These are phyloP conservation scores for Asteroscopus sphinx DNA, from an alignment of 2,888 invertebrate species.

Conservation along the genomic window DNA sequence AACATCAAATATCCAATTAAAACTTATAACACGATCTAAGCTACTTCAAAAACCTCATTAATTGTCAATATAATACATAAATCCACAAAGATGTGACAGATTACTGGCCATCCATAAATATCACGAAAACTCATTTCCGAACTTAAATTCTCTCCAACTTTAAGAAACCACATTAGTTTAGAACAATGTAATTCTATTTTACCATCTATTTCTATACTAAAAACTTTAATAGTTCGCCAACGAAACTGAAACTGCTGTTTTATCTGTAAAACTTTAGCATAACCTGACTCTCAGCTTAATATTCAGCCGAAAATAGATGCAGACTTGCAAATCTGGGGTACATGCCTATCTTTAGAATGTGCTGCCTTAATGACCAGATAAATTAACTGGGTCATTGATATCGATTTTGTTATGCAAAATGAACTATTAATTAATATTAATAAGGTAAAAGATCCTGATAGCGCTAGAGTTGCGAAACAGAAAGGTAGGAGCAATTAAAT, in stretches of 20 bases:
- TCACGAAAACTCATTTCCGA: constrained; percentile 24
- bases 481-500: constrained; percentile 63
- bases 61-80: constrained; percentile 9
- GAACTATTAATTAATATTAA: constrained; percentile 55
- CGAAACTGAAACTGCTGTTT: constrained; percentile 31
- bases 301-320: constrained; percentile 31
- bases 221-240: constrained; percentile 32
- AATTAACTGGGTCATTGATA: constrained; percentile 33
- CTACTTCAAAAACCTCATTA: constrained; percentile 1
- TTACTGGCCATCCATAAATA: background rate
- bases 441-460: constrained; percentile 39
- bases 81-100: background rate
- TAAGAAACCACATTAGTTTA: constrained; percentile 20
- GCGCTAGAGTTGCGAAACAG: constrained; percentile 25
- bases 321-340: constrained; percentile 25
- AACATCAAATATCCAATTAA: constrained; percentile 1
- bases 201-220: constrained; percentile 22
- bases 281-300: constrained; percentile 15
- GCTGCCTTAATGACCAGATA: constrained; percentile 28
- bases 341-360: constrained; percentile 21
- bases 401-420: constrained; percentile 41
- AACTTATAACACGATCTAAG: constrained; percentile 8
- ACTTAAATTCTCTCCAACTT: constrained; percentile 13
- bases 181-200: constrained; percentile 21
- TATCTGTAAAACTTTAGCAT: constrained; percentile 31